These are phyloP conservation scores for Dasyprocta punctata DNA, from an alignment of 2,113 vertebrate species.

Conservation along the genomic window DNA sequence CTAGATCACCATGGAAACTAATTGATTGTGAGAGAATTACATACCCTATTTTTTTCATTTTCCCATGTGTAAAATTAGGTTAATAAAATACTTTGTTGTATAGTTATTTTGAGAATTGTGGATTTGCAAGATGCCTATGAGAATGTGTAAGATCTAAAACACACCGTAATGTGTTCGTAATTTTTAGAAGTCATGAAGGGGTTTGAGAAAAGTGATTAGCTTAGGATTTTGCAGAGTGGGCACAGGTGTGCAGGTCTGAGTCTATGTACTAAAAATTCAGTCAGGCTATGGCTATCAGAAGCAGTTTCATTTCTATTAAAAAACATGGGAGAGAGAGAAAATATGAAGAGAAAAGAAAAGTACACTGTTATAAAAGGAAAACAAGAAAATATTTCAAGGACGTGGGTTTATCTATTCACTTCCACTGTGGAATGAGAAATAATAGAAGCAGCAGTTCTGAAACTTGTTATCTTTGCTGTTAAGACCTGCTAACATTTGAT, in stretches of 20 bases:
- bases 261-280: not conserved
- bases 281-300: not conserved
- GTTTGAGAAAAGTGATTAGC: not conserved
- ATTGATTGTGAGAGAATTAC: not conserved
- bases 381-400: not conserved
- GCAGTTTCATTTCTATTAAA: not conserved
- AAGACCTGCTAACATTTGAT: constrained; percentile 13
- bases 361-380: not conserved
- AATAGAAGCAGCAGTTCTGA: not conserved
- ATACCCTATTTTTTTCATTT: not conserved
- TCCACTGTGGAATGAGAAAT: not conserved
- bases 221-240: not conserved
- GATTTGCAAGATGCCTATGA: not conserved
- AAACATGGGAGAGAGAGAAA: not conserved
- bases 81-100: not conserved
- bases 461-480: not conserved
- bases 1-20: not conserved
- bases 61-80: not conserved
- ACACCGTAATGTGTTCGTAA: not conserved
- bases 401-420: not conserved
- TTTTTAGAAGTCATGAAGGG: not conserved
- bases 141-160: not conserved
- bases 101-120: not conserved
- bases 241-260: not conserved
- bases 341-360: not conserved